Percentiles rank a stretch among this genome's conserved stretches.
Evolutionary conservation across 2,113 vertebrate species (phyloP).

Genomic region (Agelaius phoeniceus): DNA sequence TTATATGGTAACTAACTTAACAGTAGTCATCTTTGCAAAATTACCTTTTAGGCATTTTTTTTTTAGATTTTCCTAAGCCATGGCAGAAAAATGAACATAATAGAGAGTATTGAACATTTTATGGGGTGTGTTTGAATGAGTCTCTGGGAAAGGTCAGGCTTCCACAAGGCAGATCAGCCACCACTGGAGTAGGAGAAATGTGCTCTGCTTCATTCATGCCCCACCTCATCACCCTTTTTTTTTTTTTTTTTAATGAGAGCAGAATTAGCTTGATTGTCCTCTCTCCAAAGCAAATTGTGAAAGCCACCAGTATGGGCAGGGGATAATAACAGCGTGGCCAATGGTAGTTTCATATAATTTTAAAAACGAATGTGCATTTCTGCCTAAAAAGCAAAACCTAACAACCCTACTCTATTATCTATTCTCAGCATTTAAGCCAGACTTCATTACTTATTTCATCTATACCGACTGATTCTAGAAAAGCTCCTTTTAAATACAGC

Average conservation of each 20-base stretch:
- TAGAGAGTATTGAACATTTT: not conserved
- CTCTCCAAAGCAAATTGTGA: not conserved
- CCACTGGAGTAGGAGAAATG: not conserved
- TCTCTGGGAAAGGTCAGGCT: not conserved
- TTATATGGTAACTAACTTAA: not conserved
- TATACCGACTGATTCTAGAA: not conserved
- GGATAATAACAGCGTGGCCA: not conserved
- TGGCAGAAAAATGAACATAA: not conserved
- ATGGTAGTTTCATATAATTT: not conserved
- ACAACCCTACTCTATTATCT: not conserved
- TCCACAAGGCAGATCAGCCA: not conserved
- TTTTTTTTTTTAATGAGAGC: not conserved
- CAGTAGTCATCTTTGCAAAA: not conserved
- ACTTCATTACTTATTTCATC: not conserved
- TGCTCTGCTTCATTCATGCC: not conserved
- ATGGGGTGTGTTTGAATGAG: not conserved
- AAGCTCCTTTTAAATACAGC: not conserved
- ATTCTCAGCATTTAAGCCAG: not conserved
- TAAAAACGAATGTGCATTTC: not conserved
- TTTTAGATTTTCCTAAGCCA: not conserved
- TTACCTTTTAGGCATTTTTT: not conserved
- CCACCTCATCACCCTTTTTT: not conserved
- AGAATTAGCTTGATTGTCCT: not conserved
- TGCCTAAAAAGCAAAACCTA: not conserved
- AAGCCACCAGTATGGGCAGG: not conserved